Conservation (phyloP, 1,140 invertebrate genomes). For the Orchestia grillus region DNA sequence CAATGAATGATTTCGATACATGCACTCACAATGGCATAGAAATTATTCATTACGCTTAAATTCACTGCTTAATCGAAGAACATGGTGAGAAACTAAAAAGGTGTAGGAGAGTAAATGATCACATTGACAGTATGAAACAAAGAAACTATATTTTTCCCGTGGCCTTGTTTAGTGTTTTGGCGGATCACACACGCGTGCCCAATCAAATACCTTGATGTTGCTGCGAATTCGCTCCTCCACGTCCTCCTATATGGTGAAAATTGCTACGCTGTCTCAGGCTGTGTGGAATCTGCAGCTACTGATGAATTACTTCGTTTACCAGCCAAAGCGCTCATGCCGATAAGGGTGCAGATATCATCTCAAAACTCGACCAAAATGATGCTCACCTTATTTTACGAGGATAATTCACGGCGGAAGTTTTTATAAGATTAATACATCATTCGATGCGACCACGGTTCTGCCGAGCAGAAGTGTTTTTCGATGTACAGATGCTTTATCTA, state of each 20-base stretch:
- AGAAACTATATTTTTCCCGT: background rate
- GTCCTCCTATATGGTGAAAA: background rate
- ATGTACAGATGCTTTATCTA: background rate
- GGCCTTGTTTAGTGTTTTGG: background rate
- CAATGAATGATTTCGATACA: background rate
- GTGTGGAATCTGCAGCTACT: background rate
- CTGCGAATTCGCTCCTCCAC: background rate
- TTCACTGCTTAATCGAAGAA: background rate
- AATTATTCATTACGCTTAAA: background rate
- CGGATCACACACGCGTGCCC: background rate
- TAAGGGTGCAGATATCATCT: background rate
- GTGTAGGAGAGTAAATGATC: background rate
- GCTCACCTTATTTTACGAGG: background rate
- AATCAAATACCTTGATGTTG: background rate
- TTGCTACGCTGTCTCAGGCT: background rate
- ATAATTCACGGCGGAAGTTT: background rate
- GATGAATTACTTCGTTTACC: background rate
- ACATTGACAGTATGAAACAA: background rate
- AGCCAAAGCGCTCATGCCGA: background rate
- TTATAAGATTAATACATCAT: background rate
- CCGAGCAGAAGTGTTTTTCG: background rate
- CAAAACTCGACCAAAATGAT: background rate
- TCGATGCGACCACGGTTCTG: background rate
- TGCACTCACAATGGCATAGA: background rate
- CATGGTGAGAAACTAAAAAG: background rate